A percentile compares a stretch with the other conserved stretches of the same genome.
phyloP scores from a whole-genome alignment of 2,797 vertebrate species.

The Coccyzus lansbergi region DNA sequence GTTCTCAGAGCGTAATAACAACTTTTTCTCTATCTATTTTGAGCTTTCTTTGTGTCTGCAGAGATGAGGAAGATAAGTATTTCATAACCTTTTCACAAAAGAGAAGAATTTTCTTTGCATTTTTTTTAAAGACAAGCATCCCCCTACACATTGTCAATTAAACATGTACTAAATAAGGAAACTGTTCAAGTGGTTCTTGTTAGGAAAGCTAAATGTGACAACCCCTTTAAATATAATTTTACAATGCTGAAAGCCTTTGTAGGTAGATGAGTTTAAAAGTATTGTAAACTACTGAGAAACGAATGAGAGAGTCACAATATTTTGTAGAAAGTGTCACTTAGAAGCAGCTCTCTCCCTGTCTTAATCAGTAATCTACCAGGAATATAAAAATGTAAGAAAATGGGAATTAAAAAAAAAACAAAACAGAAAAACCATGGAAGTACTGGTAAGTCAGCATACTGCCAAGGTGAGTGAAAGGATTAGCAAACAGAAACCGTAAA shows the following conservation, averaged over 20 bases:
- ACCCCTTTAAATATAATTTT: background rate
- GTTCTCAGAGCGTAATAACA: background rate
- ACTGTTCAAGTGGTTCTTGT: constrained; percentile 4
- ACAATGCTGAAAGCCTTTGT: background rate
- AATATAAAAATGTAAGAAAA: background rate
- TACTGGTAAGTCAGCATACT: background rate
- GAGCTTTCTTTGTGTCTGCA: background rate
- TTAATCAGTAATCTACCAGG: background rate
- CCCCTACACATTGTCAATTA: background rate
- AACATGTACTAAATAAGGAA: constrained; percentile 11
- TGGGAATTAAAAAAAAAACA: background rate
- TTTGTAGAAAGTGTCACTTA: background rate
- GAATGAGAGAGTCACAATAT: background rate
- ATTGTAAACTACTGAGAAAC: background rate
- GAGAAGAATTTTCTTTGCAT: background rate
- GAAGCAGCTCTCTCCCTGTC: background rate
- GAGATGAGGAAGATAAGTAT: background rate
- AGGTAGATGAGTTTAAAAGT: background rate
- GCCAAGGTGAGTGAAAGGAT: background rate
- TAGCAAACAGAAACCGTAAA: background rate
- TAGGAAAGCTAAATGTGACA: constrained; percentile 21
- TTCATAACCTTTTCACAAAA: background rate
- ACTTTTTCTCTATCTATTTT: background rate
- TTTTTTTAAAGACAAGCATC: background rate
- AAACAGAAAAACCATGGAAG: background rate